phyloP scores from a whole-genome alignment of 2,797 vertebrate genomes.

The Perdix hodgsoniae region DNA sequence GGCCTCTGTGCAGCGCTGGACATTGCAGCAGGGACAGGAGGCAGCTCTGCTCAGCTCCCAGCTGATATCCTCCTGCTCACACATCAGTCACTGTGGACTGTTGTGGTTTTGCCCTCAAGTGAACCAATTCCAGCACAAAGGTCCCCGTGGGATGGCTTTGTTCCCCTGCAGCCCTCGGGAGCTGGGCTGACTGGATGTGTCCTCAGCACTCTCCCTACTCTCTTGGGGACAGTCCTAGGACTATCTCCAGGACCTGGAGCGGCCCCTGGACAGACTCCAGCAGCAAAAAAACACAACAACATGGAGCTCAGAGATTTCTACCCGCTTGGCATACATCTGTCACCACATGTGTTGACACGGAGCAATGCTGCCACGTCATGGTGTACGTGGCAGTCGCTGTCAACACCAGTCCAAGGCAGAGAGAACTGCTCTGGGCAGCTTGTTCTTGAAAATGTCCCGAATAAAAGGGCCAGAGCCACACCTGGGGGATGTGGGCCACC shows the following conservation, averaged over 20 bases:
- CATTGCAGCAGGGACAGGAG: neutral
- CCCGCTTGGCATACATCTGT: slow-evolving; percentile 33
- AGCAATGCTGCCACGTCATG: slow-evolving; percentile 46
- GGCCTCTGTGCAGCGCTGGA: neutral
- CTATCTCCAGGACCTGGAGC: neutral
- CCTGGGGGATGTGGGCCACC: neutral
- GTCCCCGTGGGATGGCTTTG: neutral
- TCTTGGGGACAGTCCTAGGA: neutral
- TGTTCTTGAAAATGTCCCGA: neutral
- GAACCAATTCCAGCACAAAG: neutral
- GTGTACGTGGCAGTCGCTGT: slow-evolving; percentile 29
- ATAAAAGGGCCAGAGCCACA: neutral
- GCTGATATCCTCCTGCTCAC: neutral
- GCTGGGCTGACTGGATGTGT: neutral
- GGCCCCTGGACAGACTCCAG: neutral
- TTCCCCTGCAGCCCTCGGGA: neutral
- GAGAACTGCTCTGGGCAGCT: slow-evolving; percentile 40
- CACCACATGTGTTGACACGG: slow-evolving; percentile 32
- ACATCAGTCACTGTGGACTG: rapidly evolving
- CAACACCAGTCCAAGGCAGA: slow-evolving; percentile 12
- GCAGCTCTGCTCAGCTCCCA: neutral
- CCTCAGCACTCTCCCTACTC: neutral
- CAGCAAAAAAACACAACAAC: neutral
- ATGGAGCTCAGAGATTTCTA: slow-evolving; percentile 5
- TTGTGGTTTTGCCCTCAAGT: neutral